Conservation (phyloP, 2,113 vertebrate species). For the Neotragus pygmaeus region DNA sequence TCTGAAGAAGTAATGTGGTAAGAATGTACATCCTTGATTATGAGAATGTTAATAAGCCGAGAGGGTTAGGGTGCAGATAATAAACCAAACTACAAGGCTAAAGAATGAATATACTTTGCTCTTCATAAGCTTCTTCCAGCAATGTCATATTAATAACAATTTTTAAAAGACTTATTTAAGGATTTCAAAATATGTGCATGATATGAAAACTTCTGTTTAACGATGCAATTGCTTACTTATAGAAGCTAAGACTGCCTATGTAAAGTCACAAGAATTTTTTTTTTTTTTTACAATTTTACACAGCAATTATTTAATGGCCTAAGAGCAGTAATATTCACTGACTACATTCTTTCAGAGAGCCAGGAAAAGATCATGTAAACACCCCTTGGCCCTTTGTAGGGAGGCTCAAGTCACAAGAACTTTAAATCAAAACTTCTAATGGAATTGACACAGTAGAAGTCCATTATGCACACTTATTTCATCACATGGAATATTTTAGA, state of each 20-base stretch:
- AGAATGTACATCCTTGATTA: background rate
- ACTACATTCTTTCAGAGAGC: background rate
- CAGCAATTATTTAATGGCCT: slow-evolving; percentile 34
- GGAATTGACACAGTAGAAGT: background rate
- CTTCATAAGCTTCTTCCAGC: background rate
- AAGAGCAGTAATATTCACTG: slow-evolving; percentile 28
- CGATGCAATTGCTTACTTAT: background rate
- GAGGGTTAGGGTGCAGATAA: slow-evolving; percentile 47
- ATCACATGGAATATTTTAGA: background rate
- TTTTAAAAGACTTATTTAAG: background rate
- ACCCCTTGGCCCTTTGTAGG: background rate
- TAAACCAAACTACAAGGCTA: slow-evolving; percentile 29
- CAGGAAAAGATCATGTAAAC: background rate
- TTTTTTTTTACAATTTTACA: background rate
- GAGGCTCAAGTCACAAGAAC: background rate
- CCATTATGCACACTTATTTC: background rate
- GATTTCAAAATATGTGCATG: background rate
- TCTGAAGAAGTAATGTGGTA: background rate
- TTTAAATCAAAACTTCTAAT: background rate
- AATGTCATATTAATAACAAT: background rate
- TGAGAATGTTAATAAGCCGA: slow-evolving; percentile 51
- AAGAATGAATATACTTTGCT: background rate
- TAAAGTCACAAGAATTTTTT: background rate
- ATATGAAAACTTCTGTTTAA: background rate
- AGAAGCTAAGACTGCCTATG: background rate